Evolutionary conservation across 2,888 invertebrate species (phyloP), one percentile per base, ranked within the genome.

Genomic region (Pachydiplax longipennis): DNA sequence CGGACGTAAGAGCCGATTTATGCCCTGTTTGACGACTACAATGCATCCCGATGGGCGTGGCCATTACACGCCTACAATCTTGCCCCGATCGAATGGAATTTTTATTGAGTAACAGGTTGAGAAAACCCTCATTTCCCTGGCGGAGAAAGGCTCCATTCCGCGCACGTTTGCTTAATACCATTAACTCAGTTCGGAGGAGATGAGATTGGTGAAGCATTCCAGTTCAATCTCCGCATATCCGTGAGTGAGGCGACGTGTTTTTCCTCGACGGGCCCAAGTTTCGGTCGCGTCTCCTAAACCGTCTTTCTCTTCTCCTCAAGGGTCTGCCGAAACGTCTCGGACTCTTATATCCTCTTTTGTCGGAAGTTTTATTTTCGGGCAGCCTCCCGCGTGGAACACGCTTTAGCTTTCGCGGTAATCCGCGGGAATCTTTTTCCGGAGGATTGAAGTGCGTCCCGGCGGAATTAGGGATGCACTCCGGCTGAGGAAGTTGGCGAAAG

Each of bases 361-460:
- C 25, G 31, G 22, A 3, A 13, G 1, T 73, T 73, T 73, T 73
- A n/a, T 73, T 73, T 73, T 73, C 3, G 15, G 31, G 13, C 73
- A 5, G 3, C 13, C 31, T 5, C 12, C 25, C 25, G 73, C 31
- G 87, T 10, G 2, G 40, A 61, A 87, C 87, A 87, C 61, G 87
- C n/a, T 87, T 87, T 61, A 37, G 87, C 87, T 87, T n/a, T 87
- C 37, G 87, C 8, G 58, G 31, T 37, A 87, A 87, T 87, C 61
- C 40, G 22, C 37, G 48, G 82, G 25, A 40, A 53, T 82, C 31
- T 82, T 13, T 35, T 53, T 53, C 3, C 12, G 82, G n/a, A n/a
- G 37, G 8, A 40, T 2, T 40, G 31, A 40, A 40, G 44, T 44
- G 12, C 37, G 81, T 40, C 44, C 81, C n/a, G 81, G 13, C n/a